Conservation (phyloP, 2,888 invertebrate genomes). For the Zelleria hepariella region DNA sequence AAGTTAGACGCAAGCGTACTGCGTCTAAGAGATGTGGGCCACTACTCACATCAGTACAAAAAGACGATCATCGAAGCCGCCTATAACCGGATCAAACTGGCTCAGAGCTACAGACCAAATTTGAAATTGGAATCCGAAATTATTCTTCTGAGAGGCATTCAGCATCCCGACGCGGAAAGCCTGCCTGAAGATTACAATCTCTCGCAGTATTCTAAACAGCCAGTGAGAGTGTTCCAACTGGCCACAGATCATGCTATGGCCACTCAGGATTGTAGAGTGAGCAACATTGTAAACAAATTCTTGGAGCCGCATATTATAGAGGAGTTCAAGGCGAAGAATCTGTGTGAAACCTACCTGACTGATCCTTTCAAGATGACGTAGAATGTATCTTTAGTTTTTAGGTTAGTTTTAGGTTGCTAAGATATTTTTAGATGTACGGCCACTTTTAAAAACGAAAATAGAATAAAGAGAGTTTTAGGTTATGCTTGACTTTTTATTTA, state of each 20-base stretch:
- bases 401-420: too few relatives aligned
- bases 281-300: slow-evolving; percentile 33
- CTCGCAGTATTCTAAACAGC: slow-evolving; percentile 29
- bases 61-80: slow-evolving; percentile 23
- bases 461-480: background rate
- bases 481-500: background rate
- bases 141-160: slow-evolving; percentile 30
- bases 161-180: slow-evolving; percentile 17
- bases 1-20: slow-evolving; percentile 24
- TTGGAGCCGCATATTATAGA: slow-evolving; percentile 23
- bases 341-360: slow-evolving; percentile 23
- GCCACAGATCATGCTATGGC: slow-evolving; percentile 25
- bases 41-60: slow-evolving; percentile 28
- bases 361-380: slow-evolving; percentile 7
- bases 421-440: background rate
- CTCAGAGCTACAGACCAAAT: slow-evolving; percentile 26
- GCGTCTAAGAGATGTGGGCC: slow-evolving; percentile 15
- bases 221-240: slow-evolving; percentile 27
- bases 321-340: slow-evolving; percentile 26
- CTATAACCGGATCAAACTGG: slow-evolving; percentile 25
- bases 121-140: slow-evolving; percentile 31
- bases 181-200: slow-evolving; percentile 32
- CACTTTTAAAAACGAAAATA: background rate
- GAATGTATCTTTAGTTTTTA: background rate
- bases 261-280: slow-evolving; percentile 26